Base-by-base conservation (phyloP, 2,797 vertebrate genomes). In the Ptychadena robeensis region DNA sequence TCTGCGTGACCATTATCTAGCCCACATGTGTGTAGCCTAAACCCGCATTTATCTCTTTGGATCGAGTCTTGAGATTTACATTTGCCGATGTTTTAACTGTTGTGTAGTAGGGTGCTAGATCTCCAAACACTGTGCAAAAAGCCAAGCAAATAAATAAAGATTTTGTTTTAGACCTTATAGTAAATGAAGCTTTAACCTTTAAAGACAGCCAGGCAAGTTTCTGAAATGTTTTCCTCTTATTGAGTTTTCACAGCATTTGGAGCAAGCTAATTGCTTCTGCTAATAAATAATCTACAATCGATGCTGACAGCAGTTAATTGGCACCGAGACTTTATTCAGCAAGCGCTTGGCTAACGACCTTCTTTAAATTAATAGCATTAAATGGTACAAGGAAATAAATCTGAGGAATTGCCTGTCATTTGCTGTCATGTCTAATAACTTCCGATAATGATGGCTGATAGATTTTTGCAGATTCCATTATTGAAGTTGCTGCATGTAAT, bases 371-470 rank as follows among this genome's bases (percentile, higher is more conserved):
- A 97, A 98, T 97, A 96, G 95, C 95, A 95, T 96, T 96, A 96
- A 96, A 94, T 93, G 93, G 93, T 91, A 92, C 92, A 93, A 96
- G 94, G 94, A 97, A 96, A 99, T 98, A 98, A 97, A 98, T 98
- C 97, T 97, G 95, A 98, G 95, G 94, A 98, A 99, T 98, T 95
- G 94, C 96, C 95, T 99, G 97, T 98, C 97, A 98, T 97, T 96
- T 92, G 94, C 96, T 97, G 96, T 98, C 97, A 98, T 97, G 96
- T 98, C 94, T 98, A 98, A 98, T 98, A 99, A 98, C 96, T 96
- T 97, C 96, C 96, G 96, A 99, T 99, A 99, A 99, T 98, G 97
- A 98, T 95, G 92, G 94, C 96, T 98, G 98, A 99, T 99, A 97
- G 96, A 99, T 98, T 99, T 99, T 98, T 96, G 96, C 96, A 97